Conservation (phyloP, 2,113 vertebrate genomes). For the Natator depressus region DNA sequence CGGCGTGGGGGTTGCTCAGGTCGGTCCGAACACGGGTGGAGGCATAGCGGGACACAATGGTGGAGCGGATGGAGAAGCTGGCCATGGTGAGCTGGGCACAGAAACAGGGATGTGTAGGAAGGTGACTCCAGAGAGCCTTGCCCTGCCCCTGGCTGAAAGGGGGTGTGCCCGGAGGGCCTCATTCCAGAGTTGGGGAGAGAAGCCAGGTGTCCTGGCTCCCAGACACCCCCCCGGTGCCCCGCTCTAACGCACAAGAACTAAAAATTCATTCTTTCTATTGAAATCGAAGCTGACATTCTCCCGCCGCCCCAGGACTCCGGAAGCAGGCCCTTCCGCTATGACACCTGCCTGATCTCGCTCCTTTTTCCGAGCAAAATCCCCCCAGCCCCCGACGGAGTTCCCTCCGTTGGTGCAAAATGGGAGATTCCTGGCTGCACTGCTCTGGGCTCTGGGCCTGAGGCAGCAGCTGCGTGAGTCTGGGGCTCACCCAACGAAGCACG, state of each 20-base stretch:
- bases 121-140: neutral
- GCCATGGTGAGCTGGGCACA: conserved; percentile 81
- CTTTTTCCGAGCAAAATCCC: neutral
- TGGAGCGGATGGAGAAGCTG: conserved; percentile 82
- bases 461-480: too few species aligned
- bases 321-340: too few species aligned
- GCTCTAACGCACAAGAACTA: too few species aligned
- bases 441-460: too few species aligned
- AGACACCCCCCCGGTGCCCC: neutral
- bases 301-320: too few species aligned
- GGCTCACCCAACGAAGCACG: too few species aligned
- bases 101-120: neutral
- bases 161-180: neutral
- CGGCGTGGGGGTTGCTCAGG: conserved; percentile 82
- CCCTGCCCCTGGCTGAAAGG: neutral
- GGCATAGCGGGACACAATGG: conserved; percentile 82
- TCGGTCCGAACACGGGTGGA: conserved; percentile 81
- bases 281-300: neutral
- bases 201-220: neutral
- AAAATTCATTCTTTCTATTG: too few species aligned
- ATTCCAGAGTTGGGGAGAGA: neutral
- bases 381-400: too few species aligned
- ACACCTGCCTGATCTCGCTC: too few species aligned
- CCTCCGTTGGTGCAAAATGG: too few species aligned
- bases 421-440: too few species aligned